phyloP scores from a whole-genome alignment of 2,113 vertebrate genomes.

The Saccopteryx bilineata region DNA sequence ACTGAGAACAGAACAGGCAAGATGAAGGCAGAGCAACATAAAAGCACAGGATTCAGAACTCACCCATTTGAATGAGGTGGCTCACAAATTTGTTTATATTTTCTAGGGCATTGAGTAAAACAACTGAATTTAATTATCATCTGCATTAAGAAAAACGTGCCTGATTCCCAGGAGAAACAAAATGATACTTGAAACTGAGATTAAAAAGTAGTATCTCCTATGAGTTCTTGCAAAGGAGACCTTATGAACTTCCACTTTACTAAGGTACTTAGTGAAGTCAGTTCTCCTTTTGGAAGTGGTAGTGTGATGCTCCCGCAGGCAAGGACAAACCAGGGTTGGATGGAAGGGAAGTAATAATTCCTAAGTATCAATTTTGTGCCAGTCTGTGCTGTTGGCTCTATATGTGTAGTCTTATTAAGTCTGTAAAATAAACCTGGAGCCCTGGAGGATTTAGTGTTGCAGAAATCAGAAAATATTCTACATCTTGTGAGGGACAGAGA shows the following conservation, averaged over 20 bases:
- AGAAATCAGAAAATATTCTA: neutral
- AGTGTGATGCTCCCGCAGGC: neutral
- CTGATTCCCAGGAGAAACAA: conserved; percentile 51
- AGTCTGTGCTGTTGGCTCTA: neutral
- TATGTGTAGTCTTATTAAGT: neutral
- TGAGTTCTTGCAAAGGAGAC: conserved; percentile 7
- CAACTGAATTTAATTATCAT: neutral
- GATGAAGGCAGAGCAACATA: neutral
- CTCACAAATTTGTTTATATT: neutral
- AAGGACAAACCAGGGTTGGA: neutral
- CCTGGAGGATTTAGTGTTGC: neutral
- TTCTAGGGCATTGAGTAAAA: neutral
- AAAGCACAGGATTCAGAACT: neutral
- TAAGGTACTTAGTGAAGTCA: neutral
- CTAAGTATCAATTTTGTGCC: neutral
- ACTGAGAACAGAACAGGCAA: neutral
- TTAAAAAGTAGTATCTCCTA: neutral
- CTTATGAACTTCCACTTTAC: neutral
- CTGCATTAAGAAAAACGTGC: neutral
- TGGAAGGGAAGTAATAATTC: neutral
- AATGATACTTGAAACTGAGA: conserved; percentile 5
- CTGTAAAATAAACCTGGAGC: neutral
- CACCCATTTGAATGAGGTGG: neutral
- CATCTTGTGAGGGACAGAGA: neutral
- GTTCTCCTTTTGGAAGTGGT: neutral